Base-by-base conservation (phyloP, 2,888 invertebrate species). In the Phoenoteleia sp. region DNA sequence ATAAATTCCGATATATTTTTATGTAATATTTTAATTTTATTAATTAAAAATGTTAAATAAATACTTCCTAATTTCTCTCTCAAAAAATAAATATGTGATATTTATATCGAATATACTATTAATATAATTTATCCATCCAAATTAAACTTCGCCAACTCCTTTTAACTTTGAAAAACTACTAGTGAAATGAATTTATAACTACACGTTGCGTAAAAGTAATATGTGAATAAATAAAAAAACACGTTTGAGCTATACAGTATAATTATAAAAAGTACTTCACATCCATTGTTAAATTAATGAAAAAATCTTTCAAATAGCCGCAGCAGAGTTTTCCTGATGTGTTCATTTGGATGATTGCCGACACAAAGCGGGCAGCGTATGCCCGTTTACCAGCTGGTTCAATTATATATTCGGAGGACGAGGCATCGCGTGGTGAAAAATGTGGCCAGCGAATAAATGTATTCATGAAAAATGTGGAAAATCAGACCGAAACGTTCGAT, bases 261-360 rank as follows among this genome's bases (percentile, higher is more conserved):
- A n/a, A n/a, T n/a, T n/a, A n/a, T n/a, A n/a, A n/a, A n/a, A n/a
- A n/a, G n/a, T n/a, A n/a, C n/a, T n/a, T n/a, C n/a, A n/a, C n/a
- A n/a, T n/a, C n/a, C n/a, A n/a, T n/a, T n/a, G n/a, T n/a, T n/a
- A n/a, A 42, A 42, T 47, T 42, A 60, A 72, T 42, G 11, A 33
- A 62, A 27, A 80, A 77, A 54, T 62, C 56, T 52, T 85, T 72
- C 76, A 45, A 52, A 15, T 82, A 95, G 94, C 94, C 94, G 0
- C 95, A 95, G 87, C 94, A 95, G 86, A 93, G 94, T 62, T 92
- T 95, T 6, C 95, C 95, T 1, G 95, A 95, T 89, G 93, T 95
- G 54, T 95, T 95, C 87, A 89, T 95, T 69, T 95, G 95, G 95
- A 94, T 95, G 94, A 92, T 95, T 23, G 93, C 94, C 74, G 95